These are phyloP conservation scores for Apodemia duryi DNA, from an alignment of 2,888 invertebrate genomes.

Conservation along the genomic window DNA sequence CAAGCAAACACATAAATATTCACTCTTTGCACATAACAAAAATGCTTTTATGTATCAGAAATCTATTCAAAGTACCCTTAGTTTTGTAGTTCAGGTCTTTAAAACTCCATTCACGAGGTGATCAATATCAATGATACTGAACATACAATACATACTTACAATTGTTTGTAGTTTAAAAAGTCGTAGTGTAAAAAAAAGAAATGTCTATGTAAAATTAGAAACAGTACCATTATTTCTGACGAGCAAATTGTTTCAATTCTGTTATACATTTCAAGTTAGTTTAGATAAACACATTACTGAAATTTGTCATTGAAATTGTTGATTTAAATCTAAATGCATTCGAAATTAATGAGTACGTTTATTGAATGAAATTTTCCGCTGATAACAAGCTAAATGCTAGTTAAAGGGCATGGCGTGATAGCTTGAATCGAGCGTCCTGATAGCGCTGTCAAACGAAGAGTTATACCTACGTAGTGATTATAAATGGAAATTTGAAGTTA, in stretches of 20 bases:
- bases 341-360: slow-evolving; percentile 12
- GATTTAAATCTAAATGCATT: slow-evolving; percentile 7
- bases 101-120: no score
- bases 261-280: neutral
- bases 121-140: no score
- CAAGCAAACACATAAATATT: no score
- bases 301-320: neutral
- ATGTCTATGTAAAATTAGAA: no score
- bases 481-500: slow-evolving; percentile 34
- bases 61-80: no score
- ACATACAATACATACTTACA: no score
- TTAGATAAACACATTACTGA: neutral
- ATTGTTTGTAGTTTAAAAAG: no score
- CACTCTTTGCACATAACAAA: no score
- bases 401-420: slow-evolving; percentile 15
- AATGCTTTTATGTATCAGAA: no score
- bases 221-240: no score
- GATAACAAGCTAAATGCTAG: neutral
- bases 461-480: slow-evolving; percentile 31
- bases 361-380: slow-evolving; percentile 10
- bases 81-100: no score
- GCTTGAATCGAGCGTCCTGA: slow-evolving; percentile 20
- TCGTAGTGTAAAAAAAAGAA: no score
- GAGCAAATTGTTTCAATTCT: neutral
- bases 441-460: slow-evolving; percentile 27